Evolutionary conservation across 1,140 invertebrate species (phyloP).

Genomic region (Pteromalus puparum): DNA sequence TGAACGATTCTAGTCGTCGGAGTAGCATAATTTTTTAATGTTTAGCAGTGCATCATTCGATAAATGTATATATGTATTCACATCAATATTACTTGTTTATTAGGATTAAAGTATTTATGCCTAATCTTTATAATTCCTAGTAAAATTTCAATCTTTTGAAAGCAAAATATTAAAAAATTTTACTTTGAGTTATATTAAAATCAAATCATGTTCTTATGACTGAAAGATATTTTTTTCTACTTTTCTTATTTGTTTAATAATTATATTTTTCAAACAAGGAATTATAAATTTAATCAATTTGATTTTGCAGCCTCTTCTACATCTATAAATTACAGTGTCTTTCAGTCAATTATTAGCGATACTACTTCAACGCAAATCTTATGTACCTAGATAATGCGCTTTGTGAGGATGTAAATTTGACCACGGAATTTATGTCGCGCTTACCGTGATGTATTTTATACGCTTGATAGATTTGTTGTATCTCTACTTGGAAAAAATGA

Average conservation of each 20-base stretch:
- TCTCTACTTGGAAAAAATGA: not conserved
- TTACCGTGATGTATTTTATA: not conserved
- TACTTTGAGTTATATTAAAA: too few species aligned
- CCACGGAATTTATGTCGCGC: not conserved
- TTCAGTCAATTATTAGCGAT: not conserved
- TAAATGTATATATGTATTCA: slow-evolving; percentile 21
- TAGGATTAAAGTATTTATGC: not conserved
- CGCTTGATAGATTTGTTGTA: not conserved
- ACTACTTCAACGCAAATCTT: not conserved
- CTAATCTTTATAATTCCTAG: not conserved
- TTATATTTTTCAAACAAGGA: too few species aligned
- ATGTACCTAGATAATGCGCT: not conserved
- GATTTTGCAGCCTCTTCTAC: too few species aligned
- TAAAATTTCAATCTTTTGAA: not conserved
- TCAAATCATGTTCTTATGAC: not conserved
- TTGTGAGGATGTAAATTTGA: not conserved
- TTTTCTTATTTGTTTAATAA: too few species aligned
- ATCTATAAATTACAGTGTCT: not conserved
- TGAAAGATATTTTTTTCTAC: not conserved
- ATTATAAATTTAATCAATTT: too few species aligned
- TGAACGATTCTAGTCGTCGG: slow-evolving; percentile 54
- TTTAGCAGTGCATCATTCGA: not conserved
- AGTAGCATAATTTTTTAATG: slow-evolving; percentile 50
- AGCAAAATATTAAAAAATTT: not conserved
- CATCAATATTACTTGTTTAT: not conserved